phyloP scores from a whole-genome alignment of 2,888 invertebrate genomes.

The Junonia oenone region DNA sequence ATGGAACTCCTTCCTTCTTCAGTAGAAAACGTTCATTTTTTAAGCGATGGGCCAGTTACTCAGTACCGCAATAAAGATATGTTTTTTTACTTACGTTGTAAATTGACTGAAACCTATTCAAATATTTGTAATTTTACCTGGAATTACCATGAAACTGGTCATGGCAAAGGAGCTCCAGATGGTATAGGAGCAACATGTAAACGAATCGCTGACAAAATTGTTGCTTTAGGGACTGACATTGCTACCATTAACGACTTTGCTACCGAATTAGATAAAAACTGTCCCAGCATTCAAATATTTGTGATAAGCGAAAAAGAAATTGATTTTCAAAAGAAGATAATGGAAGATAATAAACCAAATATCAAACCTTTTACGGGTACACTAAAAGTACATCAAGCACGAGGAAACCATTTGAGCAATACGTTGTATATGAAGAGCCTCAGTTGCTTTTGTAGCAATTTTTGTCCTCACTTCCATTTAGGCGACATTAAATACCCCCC shows the following conservation, averaged over 20 bases:
- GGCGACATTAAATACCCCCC: conserved; percentile 22
- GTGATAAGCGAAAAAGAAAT: conserved; percentile 10
- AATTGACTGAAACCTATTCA: conserved; percentile 7
- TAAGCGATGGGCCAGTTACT: no score
- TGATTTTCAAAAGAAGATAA: conserved; percentile 26
- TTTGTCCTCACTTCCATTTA: conserved; percentile 28
- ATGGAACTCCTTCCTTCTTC: conserved; percentile 22
- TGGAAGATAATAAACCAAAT: conserved; percentile 25
- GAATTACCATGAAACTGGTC: conserved; percentile 31
- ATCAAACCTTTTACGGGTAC: conserved; percentile 18
- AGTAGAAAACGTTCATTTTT: conserved; percentile 29
- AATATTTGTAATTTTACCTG: conserved; percentile 29
- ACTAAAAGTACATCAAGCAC: conserved; percentile 27
- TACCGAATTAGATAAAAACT: conserved; percentile 17
- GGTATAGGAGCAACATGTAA: conserved; percentile 29
- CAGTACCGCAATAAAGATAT: conserved; percentile 33
- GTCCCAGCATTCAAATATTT: conserved; percentile 25
- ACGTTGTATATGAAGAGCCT: conserved; percentile 28
- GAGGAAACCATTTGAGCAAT: conserved; percentile 25
- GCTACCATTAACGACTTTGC: conserved; percentile 16
- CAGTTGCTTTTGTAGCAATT: conserved; percentile 28
- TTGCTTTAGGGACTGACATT: conserved; percentile 26
- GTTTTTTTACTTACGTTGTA: conserved; percentile 23
- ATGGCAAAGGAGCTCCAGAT: conserved; percentile 32
- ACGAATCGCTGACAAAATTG: conserved; percentile 24